These are phyloP conservation scores for Macrobrachium nipponense DNA, from an alignment of 1,140 invertebrate genomes.

Conservation along the genomic window DNA sequence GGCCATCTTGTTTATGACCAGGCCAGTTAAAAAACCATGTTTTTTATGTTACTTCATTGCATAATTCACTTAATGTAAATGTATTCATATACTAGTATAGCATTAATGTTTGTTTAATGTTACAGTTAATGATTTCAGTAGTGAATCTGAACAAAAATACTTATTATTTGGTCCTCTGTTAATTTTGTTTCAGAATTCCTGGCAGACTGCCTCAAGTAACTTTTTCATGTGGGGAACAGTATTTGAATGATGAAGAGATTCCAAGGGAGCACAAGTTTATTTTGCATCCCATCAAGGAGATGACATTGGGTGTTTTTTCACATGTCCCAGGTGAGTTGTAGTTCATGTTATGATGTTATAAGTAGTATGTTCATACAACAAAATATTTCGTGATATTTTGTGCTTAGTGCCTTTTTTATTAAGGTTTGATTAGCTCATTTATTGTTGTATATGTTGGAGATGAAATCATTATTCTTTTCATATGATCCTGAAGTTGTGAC, in stretches of 20 bases:
- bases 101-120: too few relatives aligned
- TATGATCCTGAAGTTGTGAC: too few relatives aligned
- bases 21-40: too few relatives aligned
- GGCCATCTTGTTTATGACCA: too few relatives aligned
- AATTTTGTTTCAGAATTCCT: conserved; percentile 21
- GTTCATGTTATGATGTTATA: neutral
- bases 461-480: too few relatives aligned
- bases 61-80: too few relatives aligned
- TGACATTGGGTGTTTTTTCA: conserved; percentile 90
- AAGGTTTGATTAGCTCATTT: too few relatives aligned
- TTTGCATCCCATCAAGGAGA: conserved; percentile 86
- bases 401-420: too few relatives aligned
- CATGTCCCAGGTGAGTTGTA: conserved; percentile 65
- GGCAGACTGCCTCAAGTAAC: conserved; percentile 43
- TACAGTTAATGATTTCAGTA: neutral
- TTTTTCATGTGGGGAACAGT: conserved; percentile 34
- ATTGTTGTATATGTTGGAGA: too few relatives aligned
- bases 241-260: conserved; percentile 69
- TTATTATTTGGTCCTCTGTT: neutral
- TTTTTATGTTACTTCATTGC: too few relatives aligned
- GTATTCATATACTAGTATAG: too few relatives aligned
- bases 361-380: neutral
- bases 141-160: neutral
- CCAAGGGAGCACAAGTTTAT: conserved; percentile 91
- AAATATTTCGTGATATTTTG: too few relatives aligned